phyloP scores from a whole-genome alignment of 2,113 vertebrate genomes.

The Hystrix brachyura region DNA sequence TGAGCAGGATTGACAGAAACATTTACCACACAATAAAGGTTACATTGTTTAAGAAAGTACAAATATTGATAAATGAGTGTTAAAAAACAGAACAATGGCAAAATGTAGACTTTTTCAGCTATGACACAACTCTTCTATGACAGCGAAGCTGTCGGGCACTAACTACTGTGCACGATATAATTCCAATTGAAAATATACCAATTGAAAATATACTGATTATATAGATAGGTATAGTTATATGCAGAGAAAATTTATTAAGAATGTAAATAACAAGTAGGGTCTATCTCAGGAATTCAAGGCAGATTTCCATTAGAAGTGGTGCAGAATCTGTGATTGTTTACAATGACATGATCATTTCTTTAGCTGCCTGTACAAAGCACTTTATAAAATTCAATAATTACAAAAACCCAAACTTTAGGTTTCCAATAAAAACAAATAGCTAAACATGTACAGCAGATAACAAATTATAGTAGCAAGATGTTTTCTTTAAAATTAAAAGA shows the following conservation, averaged over 20 bases:
- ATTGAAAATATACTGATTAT: neutral
- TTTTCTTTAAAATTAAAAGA: conserved; percentile 5
- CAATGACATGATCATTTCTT: neutral
- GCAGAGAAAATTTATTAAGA: neutral
- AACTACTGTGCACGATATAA: neutral
- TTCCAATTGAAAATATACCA: neutral
- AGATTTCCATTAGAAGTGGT: neutral
- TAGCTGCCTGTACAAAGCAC: neutral
- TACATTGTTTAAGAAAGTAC: neutral
- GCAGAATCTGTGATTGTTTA: neutral
- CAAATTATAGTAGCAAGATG: neutral
- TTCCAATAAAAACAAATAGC: neutral
- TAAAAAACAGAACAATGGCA: neutral
- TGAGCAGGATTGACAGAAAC: neutral
- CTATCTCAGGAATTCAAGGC: neutral
- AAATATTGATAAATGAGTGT: neutral
- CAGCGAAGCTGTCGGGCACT: neutral
- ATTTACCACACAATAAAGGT: neutral
- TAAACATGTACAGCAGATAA: neutral
- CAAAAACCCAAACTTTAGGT: neutral
- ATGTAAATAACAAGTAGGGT: neutral
- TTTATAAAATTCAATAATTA: neutral
- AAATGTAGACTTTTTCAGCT: conserved; percentile 1
- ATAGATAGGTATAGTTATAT: neutral
- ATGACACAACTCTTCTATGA: neutral